These are phyloP conservation scores for Carollia perspicillata DNA, from an alignment of 2,113 vertebrate species.

Conservation along the genomic window DNA sequence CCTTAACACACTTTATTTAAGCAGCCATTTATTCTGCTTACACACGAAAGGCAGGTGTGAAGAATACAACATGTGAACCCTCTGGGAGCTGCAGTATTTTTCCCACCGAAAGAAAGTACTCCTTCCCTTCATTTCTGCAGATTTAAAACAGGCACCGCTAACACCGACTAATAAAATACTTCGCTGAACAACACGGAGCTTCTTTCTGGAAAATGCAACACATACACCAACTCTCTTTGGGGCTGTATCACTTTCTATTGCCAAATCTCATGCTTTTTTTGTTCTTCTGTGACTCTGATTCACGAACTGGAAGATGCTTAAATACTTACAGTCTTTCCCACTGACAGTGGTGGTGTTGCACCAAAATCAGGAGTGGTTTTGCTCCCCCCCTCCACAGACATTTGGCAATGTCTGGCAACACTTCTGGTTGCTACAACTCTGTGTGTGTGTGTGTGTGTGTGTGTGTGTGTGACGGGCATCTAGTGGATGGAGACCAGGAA, in stretches of 20 bases:
- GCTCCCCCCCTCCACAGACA: neutral
- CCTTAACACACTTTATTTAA: neutral
- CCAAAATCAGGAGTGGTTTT: neutral
- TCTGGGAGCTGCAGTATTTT: neutral
- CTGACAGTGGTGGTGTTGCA: neutral
- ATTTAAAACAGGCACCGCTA: neutral
- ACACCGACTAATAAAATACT: neutral
- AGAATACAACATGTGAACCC: neutral
- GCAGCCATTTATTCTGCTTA: neutral
- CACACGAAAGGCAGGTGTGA: neutral
- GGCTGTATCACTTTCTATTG: neutral
- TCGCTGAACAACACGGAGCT: neutral
- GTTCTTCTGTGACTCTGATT: neutral
- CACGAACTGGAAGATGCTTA: neutral
- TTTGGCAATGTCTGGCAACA: neutral
- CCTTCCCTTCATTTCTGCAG: neutral
- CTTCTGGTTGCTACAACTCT: neutral
- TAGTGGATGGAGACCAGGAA: neutral
- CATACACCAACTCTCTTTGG: neutral
- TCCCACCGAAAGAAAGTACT: neutral
- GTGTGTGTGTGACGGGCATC: no score
- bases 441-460: no score
- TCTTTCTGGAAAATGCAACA: neutral
- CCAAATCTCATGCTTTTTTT: neutral
- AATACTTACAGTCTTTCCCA: neutral